These are phyloP conservation scores for Helarctos malayanus DNA, from an alignment of 2,797 vertebrate genomes.

Conservation along the genomic window DNA sequence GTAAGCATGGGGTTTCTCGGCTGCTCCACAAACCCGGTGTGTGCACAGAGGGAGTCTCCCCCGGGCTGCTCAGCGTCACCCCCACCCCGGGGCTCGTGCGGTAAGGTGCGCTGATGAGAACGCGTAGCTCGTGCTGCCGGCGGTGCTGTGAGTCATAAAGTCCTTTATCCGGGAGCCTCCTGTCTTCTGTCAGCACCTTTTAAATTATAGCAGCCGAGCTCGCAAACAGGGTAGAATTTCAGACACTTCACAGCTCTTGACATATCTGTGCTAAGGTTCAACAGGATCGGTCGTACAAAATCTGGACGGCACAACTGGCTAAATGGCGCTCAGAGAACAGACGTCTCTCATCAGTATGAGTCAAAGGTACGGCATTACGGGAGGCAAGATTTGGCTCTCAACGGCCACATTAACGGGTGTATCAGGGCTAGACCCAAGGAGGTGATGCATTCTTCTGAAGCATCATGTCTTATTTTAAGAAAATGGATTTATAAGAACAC, in stretches of 20 bases:
- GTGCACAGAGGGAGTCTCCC: background rate
- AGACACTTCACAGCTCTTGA: background rate
- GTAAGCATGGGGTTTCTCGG: background rate
- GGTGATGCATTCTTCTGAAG: background rate
- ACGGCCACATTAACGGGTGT: background rate
- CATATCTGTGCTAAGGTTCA: background rate
- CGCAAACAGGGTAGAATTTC: background rate
- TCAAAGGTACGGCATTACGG: background rate
- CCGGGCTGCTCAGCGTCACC: rapidly evolving
- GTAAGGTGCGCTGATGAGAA: rapidly evolving
- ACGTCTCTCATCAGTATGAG: too few relatives aligned
- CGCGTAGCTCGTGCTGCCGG: rapidly evolving
- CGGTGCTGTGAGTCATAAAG: background rate
- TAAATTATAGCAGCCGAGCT: background rate
- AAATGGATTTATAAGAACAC: background rate
- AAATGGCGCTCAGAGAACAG: background rate
- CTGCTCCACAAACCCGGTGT: background rate
- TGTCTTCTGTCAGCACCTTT: background rate
- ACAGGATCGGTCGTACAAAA: background rate
- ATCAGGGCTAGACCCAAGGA: background rate
- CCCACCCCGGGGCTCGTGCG: rapidly evolving
- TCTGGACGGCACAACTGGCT: background rate
- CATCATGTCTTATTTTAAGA: background rate
- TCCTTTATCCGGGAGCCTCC: background rate
- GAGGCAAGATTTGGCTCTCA: background rate